Percentiles rank a stretch among this genome's conserved stretches.
Evolutionary conservation across 2,113 vertebrate genomes (phyloP).

Genomic region (Tinamus guttatus): DNA sequence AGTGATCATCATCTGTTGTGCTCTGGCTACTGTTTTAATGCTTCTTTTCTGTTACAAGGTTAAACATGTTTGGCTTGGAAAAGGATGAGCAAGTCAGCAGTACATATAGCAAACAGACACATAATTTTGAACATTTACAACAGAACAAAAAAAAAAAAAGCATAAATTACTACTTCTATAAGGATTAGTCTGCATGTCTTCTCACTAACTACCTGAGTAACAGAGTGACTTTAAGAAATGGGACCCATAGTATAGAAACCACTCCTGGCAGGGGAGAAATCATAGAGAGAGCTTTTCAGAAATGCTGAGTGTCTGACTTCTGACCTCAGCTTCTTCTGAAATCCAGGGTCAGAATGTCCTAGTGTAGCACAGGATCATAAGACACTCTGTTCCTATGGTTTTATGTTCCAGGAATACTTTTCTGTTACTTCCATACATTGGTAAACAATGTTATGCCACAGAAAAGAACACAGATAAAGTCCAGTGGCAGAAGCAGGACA

Average conservation of each 20-base stretch:
- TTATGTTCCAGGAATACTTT: neutral
- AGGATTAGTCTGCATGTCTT: neutral
- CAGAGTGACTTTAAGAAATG: neutral
- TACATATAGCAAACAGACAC: neutral
- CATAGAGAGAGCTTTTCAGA: neutral
- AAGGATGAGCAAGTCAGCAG: neutral
- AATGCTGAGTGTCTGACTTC: neutral
- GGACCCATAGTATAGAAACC: neutral
- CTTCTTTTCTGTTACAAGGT: neutral
- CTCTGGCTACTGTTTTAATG: neutral
- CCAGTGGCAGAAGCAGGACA: neutral
- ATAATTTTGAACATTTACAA: neutral
- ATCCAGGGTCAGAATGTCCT: neutral
- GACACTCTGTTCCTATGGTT: neutral
- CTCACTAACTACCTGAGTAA: neutral
- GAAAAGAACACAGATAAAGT: rapidly evolving
- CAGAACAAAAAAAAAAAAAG: neutral
- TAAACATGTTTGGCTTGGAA: neutral
- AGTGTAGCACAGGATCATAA: neutral
- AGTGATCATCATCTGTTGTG: rapidly evolving
- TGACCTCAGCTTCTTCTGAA: conserved; percentile 4
- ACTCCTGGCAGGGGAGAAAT: neutral
- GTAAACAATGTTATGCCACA: neutral
- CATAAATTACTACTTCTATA: neutral
- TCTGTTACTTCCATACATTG: neutral